Base-by-base conservation (phyloP, 1,140 invertebrate genomes). In the Drosophila ficusphila region DNA sequence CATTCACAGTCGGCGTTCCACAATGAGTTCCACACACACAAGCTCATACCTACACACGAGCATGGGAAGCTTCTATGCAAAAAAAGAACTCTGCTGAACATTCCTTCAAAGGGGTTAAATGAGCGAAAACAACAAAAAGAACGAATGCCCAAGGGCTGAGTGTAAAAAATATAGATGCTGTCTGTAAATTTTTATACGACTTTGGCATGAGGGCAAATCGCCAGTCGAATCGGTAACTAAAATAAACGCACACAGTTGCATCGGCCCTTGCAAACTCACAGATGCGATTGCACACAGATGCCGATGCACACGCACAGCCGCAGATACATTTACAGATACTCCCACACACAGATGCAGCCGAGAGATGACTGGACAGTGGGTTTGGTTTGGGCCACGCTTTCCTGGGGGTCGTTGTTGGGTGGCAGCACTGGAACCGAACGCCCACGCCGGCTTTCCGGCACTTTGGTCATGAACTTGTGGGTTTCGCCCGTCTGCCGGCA, bases 381-480 rank as follows among this genome's bases (percentile, higher is more conserved):
- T 33, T 14, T 12, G 25, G 27, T 4, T 39, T 14, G 14, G 49
- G 9, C 19, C 5, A 39, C 33, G 29, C 12, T 47, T 36, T 27
- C 18, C 41, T 41, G 48, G 18, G 38, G 9, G 46, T 14, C 46
- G 16, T 49, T 56, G 16, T 49, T 56, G 52, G 39, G 58, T 14
- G n/a, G n/a, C n/a, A n/a, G n/a, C n/a, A n/a, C n/a, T 31, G 52
- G 41, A 39, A 60, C 34, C 36, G 49, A 60, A 61, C 82, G 69
- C 81, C 82, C 82, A 86, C 82, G 69, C 81, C 53, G 38, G 52
- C 48, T 44, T 52, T 54, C 48, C 82, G 82, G 82, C 82, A 53
- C 65, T 88, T 88, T 88, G 82, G 82, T 88, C 77, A 82, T 88
- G 82, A 88, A 88, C 82, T 88, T 88, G 82, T 71, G 77, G 77